Conservation (phyloP, 2,888 invertebrate genomes). For the Ophion ventricosus region DNA sequence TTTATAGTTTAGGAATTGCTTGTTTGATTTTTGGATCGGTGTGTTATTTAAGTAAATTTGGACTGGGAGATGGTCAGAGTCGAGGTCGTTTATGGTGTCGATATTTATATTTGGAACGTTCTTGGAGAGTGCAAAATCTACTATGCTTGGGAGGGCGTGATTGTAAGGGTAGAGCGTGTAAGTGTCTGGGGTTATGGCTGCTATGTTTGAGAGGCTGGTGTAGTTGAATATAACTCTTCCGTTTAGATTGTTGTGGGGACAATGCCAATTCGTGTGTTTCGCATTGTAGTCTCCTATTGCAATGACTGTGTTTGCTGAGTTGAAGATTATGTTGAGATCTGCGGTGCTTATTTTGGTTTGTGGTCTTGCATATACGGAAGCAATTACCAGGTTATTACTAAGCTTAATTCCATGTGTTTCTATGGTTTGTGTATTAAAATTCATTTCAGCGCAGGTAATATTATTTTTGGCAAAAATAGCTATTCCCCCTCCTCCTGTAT, state of each 20-base stretch:
- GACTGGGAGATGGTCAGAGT: conserved; percentile 6
- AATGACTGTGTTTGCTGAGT: conserved; percentile 12
- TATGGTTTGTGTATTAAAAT: background rate
- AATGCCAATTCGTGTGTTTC: conserved; percentile 7
- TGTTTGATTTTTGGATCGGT: background rate
- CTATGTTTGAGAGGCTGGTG: background rate
- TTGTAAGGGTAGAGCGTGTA: background rate
- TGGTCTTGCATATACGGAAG: conserved; percentile 42
- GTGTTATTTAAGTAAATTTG: background rate
- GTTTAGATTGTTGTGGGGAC: background rate
- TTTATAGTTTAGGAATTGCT: background rate
- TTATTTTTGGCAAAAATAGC: conserved; percentile 17
- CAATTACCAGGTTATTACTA: background rate
- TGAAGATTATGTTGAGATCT: conserved; percentile 20
- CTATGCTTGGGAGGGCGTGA: background rate
- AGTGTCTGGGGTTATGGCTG: background rate
- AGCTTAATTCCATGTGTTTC: conserved; percentile 18
- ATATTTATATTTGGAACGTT: background rate
- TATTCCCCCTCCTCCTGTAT: conserved; percentile 4
- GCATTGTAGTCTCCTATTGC: conserved; percentile 14
- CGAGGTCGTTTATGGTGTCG: background rate
- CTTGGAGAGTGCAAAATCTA: background rate
- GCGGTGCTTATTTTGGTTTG: conserved; percentile 58
- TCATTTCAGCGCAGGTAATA: background rate
- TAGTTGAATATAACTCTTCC: background rate